Conservation (phyloP, 2,113 vertebrate genomes). For the Poeciliopsis occidentalis region DNA sequence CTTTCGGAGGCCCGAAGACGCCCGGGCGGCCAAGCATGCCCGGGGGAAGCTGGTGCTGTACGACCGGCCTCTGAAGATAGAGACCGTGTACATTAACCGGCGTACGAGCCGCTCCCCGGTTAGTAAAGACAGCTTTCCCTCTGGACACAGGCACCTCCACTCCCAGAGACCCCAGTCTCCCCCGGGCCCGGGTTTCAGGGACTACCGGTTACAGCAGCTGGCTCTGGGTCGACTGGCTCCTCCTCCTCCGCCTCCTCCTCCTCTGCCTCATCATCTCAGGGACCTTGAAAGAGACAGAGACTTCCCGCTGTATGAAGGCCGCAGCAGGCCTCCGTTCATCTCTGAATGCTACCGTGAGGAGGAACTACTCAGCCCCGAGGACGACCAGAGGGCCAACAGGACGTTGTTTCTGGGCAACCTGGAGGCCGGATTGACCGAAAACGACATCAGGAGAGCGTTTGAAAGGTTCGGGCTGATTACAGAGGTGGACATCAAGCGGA, state of each 20-base stretch:
- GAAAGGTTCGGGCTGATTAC: constrained; percentile 97
- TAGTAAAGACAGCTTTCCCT: constrained; percentile 84
- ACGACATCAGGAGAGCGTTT: constrained; percentile 89
- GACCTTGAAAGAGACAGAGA: constrained; percentile 89
- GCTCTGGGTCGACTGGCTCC: constrained; percentile 90
- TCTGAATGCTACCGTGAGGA: constrained; percentile 87
- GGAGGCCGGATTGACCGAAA: constrained; percentile 91
- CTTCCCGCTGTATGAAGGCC: constrained; percentile 87
- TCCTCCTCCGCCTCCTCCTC: constrained; percentile 77
- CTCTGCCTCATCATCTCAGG: constrained; percentile 77
- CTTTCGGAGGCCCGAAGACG: constrained; percentile 93
- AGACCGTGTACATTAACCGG: constrained; percentile 86
- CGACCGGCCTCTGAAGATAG: constrained; percentile 93
- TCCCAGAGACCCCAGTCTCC: constrained; percentile 87
- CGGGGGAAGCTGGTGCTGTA: constrained; percentile 92
- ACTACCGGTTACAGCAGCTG: constrained; percentile 92
- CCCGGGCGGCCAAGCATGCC: constrained; percentile 92
- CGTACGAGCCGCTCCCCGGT: constrained; percentile 88
- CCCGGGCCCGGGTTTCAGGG: constrained; percentile 87
- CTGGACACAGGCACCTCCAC: constrained; percentile 79
- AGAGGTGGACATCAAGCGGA: constrained; percentile 95
- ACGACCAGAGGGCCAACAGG: constrained; percentile 94
- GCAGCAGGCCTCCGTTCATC: constrained; percentile 86
- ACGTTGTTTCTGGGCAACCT: constrained; percentile 96
- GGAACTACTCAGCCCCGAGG: constrained; percentile 89